Evolutionary conservation across 2,113 vertebrate species (phyloP).

Genomic region (Otocyon megalotis): DNA sequence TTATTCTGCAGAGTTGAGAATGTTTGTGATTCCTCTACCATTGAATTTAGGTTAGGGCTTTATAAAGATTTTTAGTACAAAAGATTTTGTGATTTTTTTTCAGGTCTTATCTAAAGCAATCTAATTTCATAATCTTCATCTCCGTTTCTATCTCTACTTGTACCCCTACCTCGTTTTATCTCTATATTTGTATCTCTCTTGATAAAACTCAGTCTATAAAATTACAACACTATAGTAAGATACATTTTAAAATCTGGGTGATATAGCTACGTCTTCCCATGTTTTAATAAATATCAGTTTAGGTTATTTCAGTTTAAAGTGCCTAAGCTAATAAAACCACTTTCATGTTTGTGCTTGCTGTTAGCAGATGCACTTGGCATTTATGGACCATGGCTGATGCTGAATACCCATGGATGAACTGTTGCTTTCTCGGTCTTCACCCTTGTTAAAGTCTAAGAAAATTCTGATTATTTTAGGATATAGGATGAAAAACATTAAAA

Average conservation of each 20-base stretch:
- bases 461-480: slow-evolving; percentile 43
- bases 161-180: not conserved
- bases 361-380: slow-evolving; percentile 15
- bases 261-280: not conserved
- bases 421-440: slow-evolving; percentile 1
- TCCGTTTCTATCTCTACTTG: not conserved
- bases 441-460: slow-evolving; percentile 49
- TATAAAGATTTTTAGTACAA: not conserved
- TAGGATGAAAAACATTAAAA: not conserved
- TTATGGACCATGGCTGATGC: slow-evolving; percentile 27
- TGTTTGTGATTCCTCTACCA: slow-evolving; percentile 24
- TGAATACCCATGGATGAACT: slow-evolving; percentile 13
- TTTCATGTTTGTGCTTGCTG: slow-evolving; percentile 41
- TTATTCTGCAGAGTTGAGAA: slow-evolving; percentile 12
- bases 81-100: not conserved
- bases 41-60: slow-evolving; percentile 11
- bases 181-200: not conserved
- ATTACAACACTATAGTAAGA: not conserved
- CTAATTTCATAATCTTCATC: not conserved
- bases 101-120: not conserved
- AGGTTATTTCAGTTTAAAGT: slow-evolving; percentile 39
- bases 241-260: not conserved
- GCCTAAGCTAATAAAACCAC: not conserved
- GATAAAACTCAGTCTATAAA: not conserved
- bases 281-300: slow-evolving; percentile 47